Evolutionary conservation across 2,888 invertebrate species (phyloP), one percentile per base, ranked within the genome.

Genomic region (Coleophora flavipennella): DNA sequence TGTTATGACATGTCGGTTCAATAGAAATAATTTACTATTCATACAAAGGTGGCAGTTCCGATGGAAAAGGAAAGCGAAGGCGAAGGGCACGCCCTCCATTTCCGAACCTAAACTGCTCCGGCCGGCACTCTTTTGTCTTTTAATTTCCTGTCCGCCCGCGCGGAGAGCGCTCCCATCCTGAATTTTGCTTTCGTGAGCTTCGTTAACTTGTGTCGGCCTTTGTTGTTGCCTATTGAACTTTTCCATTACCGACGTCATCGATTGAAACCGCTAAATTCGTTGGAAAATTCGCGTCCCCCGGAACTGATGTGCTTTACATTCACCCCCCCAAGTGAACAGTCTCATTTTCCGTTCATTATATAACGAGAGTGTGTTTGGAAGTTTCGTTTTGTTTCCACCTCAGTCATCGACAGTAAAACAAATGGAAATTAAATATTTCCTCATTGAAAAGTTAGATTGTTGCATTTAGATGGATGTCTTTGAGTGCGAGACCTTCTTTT

Each of bases 191-290:
- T 78, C 77, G 72, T 72, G 71, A 72, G 72, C 76, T 74, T 80
- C 79, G 77, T 79, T 84, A 79, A 78, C 76, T 81, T 80, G 72
- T 79, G 73, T 74, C 76, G 63, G 60, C 66, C 74, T 81, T 79
- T 81, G 79, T 80, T 78, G 75, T 75, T 79, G 64, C 72, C 67
- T 75, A 78, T 78, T 78, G 77, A 84, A 81, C 81, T 83, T 84
- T 80, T 74, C 76, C 76, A 81, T 84, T 81, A 83, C 73, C 61
- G 54, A 67, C 65, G 60, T 70, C 69, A 79, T 78, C 72, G 75
- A 79, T 78, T 70, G 73, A 71, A 75, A 78, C 76, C 76, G 70
- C 75, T 66, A 72, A 80, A 81, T 79, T 71, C 57, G 60, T 71
- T 66, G 71, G 70, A 78, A 75, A 75, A 74, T 76, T 74, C 52